Conservation (phyloP, 2,797 vertebrate species). For the Lophius americanus region DNA sequence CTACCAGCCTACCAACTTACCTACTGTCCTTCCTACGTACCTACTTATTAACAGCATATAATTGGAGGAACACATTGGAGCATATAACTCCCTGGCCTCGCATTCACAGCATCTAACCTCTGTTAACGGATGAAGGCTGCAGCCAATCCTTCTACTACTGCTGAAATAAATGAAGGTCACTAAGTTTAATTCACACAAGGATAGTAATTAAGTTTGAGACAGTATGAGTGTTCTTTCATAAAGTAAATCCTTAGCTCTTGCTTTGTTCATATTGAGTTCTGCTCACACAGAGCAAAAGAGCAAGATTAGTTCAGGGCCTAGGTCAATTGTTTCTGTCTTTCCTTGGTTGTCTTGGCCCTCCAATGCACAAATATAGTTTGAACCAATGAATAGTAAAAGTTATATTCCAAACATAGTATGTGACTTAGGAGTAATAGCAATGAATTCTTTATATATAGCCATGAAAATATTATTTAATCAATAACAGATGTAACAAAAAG, state of each 20-base stretch:
- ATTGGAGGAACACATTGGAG: slow-evolving; percentile 12
- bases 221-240: background rate
- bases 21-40: too few species aligned
- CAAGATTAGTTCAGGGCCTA: slow-evolving; percentile 31
- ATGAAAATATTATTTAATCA: slow-evolving; percentile 15
- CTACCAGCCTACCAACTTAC: too few species aligned
- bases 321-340: slow-evolving; percentile 43
- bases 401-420: too few species aligned
- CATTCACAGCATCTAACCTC: slow-evolving; percentile 12
- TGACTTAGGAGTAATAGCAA: too few species aligned
- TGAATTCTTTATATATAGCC: background rate
- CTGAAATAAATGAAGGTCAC: slow-evolving; percentile 23
- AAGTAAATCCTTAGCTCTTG: slow-evolving; percentile 14
- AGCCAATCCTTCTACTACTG: slow-evolving; percentile 4
- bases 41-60: background rate
- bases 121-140: background rate
- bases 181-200: slow-evolving; percentile 12
- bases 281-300: slow-evolving; percentile 7
- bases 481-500: background rate
- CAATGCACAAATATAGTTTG: too few species aligned
- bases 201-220: slow-evolving; percentile 9
- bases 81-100: slow-evolving; percentile 30
- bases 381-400: too few species aligned
- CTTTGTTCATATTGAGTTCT: slow-evolving; percentile 12
- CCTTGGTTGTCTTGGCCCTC: slow-evolving; percentile 1